Conservation (phyloP, 2,888 invertebrate genomes). For the Orchesellides sinensis region DNA sequence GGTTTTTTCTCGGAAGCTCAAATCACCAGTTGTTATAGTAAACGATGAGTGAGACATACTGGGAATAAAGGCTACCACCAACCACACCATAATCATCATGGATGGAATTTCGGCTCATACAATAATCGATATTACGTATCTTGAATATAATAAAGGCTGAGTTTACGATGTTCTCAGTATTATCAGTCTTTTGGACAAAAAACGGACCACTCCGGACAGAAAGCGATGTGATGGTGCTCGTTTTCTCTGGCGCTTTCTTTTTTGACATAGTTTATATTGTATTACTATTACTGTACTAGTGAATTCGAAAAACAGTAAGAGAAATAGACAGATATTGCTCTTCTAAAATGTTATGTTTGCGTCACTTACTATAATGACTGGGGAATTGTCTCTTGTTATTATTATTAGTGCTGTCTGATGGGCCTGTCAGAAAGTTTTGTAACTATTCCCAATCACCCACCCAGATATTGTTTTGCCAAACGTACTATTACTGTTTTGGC, state of each 20-base stretch:
- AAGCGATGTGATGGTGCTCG: not conserved
- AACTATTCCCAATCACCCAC: not conserved
- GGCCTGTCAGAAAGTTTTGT: not conserved
- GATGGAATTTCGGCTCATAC: slow-evolving; percentile 16
- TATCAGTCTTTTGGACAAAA: not conserved
- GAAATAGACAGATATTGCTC: slow-evolving; percentile 26
- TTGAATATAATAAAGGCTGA: not conserved
- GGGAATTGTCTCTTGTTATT: slow-evolving; percentile 30
- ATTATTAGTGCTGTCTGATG: not conserved
- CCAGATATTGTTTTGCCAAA: not conserved
- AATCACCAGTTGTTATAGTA: not conserved
- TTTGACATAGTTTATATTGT: not conserved
- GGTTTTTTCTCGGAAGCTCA: not conserved
- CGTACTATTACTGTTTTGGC: not conserved
- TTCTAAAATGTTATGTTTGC: slow-evolving; percentile 34
- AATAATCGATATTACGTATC: slow-evolving; percentile 30
- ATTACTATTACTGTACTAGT: not conserved
- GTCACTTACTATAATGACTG: slow-evolving; percentile 37
- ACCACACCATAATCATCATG: slow-evolving; percentile 27
- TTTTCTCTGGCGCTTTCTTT: not conserved
- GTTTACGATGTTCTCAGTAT: not conserved
- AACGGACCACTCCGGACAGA: not conserved
- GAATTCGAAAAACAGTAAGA: not conserved
- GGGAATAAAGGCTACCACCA: not conserved
- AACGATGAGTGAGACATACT: not conserved